Evolutionary conservation across 2,113 vertebrate species (phyloP), one percentile per base, ranked within the genome.

Genomic region (Aix galericulata): DNA sequence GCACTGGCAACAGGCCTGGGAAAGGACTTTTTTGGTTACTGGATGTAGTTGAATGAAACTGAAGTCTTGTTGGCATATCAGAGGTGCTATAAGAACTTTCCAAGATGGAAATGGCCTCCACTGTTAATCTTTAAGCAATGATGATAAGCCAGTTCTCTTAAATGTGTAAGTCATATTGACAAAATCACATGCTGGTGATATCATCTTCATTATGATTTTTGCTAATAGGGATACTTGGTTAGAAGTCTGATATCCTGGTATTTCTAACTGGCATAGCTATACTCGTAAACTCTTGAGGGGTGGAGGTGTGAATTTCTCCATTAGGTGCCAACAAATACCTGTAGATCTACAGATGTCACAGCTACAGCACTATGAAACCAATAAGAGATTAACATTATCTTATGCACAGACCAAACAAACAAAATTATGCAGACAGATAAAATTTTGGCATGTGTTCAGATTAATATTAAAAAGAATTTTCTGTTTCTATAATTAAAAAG

Each of bases 41-140:
- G 40, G 7, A 0, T 0, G 20, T 9, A 59, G n/a, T 31, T 82
- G 2, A 1, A 10, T 4, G 6, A 72, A 18, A 16, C 25, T 6
- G 29, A 63, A 36, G 55, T 27, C 22, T 58, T 31, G 5, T 1
- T 79, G 5, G 14, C 29, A 56, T 52, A 34, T 87, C 34, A 32
- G 40, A 87, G 27, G 27, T 50, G 32, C n/a, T 58, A 0, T 23
- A 64, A 73, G 6, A 72, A 26, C 53, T 34, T 17, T 36, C 31
- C 6, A 53, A 40, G 83, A 25, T 22, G 52, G 50, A 75, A 88
- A 34, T 2, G 68, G 48, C 29, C 40, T 42, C 29, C 13, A 13
- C 11, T 29, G 26, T 26, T 36, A n/a, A 46, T 74, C 31, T 69
- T 75, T 38, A 71, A 29, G 11, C 32, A 18, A 8, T 15, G 7